These are phyloP conservation scores for Pituophis catenifer DNA, from an alignment of 2,113 vertebrate species.

Conservation along the genomic window DNA sequence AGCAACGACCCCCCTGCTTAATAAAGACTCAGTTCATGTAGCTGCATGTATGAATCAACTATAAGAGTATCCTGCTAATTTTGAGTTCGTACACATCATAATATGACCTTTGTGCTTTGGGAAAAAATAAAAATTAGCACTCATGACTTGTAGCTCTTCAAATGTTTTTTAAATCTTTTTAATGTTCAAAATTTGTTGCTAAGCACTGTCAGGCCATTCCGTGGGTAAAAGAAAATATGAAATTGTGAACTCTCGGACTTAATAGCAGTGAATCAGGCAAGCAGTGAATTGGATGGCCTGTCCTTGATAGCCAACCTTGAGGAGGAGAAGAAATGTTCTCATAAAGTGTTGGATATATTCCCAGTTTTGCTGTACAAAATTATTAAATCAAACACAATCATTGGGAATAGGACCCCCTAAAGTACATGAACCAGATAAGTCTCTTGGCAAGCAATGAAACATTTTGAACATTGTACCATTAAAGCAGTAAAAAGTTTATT, in stretches of 20 bases:
- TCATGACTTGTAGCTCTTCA: conserved; percentile 10
- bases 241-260: conserved; percentile 16
- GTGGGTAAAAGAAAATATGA: conserved; percentile 24
- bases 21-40: not conserved
- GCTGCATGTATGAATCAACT: not conserved
- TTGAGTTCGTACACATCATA: not conserved
- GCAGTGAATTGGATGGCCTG: conserved; percentile 17
- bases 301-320: conserved; percentile 10
- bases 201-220: not conserved
- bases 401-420: conserved; percentile 24
- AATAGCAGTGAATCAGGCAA: conserved; percentile 24
- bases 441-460: not conserved
- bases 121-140: conserved; percentile 1
- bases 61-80: not conserved
- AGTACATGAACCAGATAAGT: conserved; percentile 15
- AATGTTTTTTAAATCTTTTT: conserved; percentile 26
- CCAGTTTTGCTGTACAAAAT: conserved; percentile 24
- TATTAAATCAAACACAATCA: conserved; percentile 25
- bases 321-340: conserved; percentile 30
- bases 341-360: conserved; percentile 37
- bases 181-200: not conserved
- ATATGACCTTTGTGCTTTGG: not conserved
- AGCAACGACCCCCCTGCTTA: not conserved
- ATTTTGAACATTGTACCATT: conserved; percentile 15
- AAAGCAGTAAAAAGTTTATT: not conserved